Percentiles rank a stretch among this genome's conserved stretches.
Evolutionary conservation across 2,797 vertebrate species (phyloP).

Genomic region (Pseudotriccus pelzelni): DNA sequence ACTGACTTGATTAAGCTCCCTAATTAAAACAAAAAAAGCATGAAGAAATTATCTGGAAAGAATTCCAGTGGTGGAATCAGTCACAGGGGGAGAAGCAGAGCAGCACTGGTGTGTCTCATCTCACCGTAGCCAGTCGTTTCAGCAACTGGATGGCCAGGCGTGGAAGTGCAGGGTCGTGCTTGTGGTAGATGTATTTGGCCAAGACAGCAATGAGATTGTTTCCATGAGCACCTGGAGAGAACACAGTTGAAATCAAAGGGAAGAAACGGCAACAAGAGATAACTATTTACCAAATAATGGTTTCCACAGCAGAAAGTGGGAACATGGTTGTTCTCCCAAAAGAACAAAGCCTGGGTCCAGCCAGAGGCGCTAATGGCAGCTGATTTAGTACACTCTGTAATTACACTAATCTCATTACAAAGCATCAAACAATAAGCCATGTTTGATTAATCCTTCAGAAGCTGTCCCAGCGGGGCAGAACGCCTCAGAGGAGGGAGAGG

Average conservation of each 20-base stretch:
- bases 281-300: neutral
- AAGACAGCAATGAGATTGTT: conserved; percentile 94
- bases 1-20: neutral
- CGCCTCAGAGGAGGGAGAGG: neutral
- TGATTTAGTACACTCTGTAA: neutral
- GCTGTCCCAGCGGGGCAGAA: neutral
- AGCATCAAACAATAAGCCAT: neutral
- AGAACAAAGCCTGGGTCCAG: neutral
- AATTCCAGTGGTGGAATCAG: neutral
- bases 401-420: neutral
- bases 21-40: neutral
- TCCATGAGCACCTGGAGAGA: conserved; percentile 85
- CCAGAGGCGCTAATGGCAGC: neutral
- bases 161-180: conserved; percentile 92
- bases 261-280: neutral
- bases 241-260: neutral
- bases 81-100: neutral
- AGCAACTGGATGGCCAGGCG: conserved; percentile 94
- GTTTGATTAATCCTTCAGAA: neutral
- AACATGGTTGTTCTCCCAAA: neutral
- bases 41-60: neutral
- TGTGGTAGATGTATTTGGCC: conserved; percentile 98
- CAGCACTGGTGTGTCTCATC: neutral
- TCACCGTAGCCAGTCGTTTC: conserved; percentile 93
- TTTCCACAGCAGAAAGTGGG: neutral